A percentile compares a stretch with the other conserved stretches of the same genome.
Evolutionary conservation across 2,113 vertebrate genomes (phyloP).

Genomic region (Melozone crissalis): DNA sequence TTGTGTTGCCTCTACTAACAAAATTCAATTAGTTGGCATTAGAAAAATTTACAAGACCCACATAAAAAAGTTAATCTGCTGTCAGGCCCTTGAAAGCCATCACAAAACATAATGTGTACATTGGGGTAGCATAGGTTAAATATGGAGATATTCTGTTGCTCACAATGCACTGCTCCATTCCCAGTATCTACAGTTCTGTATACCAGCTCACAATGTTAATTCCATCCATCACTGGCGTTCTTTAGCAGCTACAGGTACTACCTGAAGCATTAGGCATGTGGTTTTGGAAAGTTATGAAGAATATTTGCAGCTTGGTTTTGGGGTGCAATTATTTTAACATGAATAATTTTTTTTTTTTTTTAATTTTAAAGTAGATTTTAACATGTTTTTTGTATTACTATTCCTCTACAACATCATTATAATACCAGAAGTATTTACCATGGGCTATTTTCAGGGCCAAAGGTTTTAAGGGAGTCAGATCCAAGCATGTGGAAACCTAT

Average conservation of each 20-base stretch:
- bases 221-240: not conserved
- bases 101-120: not conserved
- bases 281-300: not conserved
- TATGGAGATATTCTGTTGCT: not conserved
- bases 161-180: not conserved
- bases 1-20: not conserved
- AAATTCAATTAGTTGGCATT: not conserved
- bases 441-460: not conserved
- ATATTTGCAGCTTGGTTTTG: not conserved
- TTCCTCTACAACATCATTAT: not conserved
- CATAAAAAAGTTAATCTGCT: not conserved
- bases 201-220: not conserved
- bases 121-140: not conserved
- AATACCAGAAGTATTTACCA: not conserved
- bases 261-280: not conserved
- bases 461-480: not conserved
- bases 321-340: not conserved
- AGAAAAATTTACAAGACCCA: not conserved
- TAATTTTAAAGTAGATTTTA: not conserved
- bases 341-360: accelerated
- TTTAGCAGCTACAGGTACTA: not conserved
- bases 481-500: not conserved
- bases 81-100: not conserved
- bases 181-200: not conserved
- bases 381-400: not conserved